Base-by-base conservation (phyloP, 1,140 invertebrate species). In the Thaumetopoea pityocampa region DNA sequence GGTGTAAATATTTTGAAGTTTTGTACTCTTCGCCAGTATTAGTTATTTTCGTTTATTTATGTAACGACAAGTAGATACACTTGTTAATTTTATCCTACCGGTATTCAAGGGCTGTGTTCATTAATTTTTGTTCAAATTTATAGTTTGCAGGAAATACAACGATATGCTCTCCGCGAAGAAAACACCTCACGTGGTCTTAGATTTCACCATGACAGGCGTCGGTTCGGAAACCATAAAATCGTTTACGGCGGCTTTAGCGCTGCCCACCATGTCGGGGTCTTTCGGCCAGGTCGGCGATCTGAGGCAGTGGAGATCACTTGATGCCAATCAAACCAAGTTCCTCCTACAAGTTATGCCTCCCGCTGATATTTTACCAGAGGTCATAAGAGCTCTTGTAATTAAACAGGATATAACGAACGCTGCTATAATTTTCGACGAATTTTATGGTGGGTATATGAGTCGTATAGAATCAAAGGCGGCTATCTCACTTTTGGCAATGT, bases 401-500 rank as follows among this genome's bases (percentile, higher is more conserved):
- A 86, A 89, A 14, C 91, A 96, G 76, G 95, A 96, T 57, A 93
- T 97, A 26, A 95, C 92, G 7, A 96, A 96, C 79, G 94, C 96
- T 9, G 96, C 94, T 1, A 93, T 98, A 24, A 86, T 98, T 4
- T 97, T 95, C 71, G 95, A 98, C 61, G 88, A 92, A 5, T 90
- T 91, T 11, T 97, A 96, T 62, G 91, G 93, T 94, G 85, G 81
- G 67, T 67, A 52, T 49, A n/a, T n/a, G n/a, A n/a, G n/a, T n/a
- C n/a, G n/a, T n/a, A n/a, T n/a, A n/a, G n/a, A n/a, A n/a, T n/a
- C n/a, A n/a, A n/a, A n/a, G n/a, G n/a, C n/a, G n/a, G n/a, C n/a
- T n/a, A n/a, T n/a, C n/a, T n/a, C n/a, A n/a, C n/a, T n/a, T n/a
- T n/a, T n/a, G n/a, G n/a, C n/a, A n/a, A n/a, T n/a, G n/a, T n/a